phyloP scores from a whole-genome alignment of 1,140 invertebrate genomes.

The Drosophila hydei region DNA sequence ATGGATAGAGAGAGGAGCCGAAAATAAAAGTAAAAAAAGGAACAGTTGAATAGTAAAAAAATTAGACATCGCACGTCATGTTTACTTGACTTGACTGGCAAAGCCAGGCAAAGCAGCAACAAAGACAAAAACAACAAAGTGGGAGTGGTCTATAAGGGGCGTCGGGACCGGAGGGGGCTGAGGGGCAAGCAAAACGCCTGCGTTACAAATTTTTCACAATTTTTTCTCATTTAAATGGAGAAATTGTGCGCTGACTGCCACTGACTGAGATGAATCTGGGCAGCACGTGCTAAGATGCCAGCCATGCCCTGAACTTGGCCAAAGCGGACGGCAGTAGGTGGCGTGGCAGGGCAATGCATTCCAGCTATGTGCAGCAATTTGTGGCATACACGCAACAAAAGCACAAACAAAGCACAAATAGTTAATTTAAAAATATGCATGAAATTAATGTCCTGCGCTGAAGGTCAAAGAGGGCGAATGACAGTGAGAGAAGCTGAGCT shows the following conservation, averaged over 20 bases:
- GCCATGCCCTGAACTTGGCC: slow-evolving; percentile 62
- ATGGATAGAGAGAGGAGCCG: background rate
- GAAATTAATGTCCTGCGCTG: slow-evolving; percentile 1
- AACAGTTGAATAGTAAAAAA: slow-evolving; percentile 47
- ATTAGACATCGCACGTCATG: slow-evolving; percentile 75
- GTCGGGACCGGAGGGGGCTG: no score
- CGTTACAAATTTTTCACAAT: slow-evolving; percentile 76
- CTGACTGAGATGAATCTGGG: slow-evolving; percentile 76
- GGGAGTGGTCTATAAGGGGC: no score
- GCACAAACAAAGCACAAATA: background rate
- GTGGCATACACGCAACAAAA: slow-evolving; percentile 39
- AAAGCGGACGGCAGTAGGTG: background rate
- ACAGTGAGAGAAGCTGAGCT: background rate
- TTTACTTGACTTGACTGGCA: slow-evolving; percentile 78
- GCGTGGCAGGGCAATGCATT: background rate
- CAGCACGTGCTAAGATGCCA: slow-evolving; percentile 62
- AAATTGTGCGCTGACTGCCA: slow-evolving; percentile 65
- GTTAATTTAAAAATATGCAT: slow-evolving; percentile 12
- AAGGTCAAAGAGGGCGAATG: slow-evolving; percentile 21
- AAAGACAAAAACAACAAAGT: slow-evolving; percentile 11
- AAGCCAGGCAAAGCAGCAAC: slow-evolving; percentile 31
- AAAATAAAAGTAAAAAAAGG: slow-evolving; percentile 5
- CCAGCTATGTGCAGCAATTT: slow-evolving; percentile 37
- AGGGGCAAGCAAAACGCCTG: slow-evolving; percentile 67
- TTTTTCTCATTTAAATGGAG: slow-evolving; percentile 75